Evolutionary conservation across 2,888 invertebrate species (phyloP).

Genomic region (Cecidostiba fungosa): DNA sequence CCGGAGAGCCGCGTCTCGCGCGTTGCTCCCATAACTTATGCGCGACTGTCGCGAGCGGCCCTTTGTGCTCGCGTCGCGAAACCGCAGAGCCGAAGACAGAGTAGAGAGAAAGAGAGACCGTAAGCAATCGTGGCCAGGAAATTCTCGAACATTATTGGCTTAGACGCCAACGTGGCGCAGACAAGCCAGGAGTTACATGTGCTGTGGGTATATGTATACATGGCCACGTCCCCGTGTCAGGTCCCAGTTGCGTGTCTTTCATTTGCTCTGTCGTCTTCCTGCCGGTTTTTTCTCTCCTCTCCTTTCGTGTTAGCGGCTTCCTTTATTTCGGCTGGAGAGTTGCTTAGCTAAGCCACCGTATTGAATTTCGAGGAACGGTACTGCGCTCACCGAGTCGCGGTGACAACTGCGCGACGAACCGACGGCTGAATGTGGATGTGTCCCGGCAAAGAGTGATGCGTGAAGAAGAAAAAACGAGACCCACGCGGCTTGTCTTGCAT

Average conservation of each 20-base stretch:
- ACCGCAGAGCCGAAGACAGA: conserved; percentile 33
- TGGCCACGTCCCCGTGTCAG: not conserved
- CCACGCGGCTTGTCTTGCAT: not conserved
- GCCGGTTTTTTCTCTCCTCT: not conserved
- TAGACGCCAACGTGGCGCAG: not conserved
- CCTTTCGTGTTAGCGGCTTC: conserved; percentile 9
- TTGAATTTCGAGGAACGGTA: conserved; percentile 60
- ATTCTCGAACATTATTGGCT: conserved; percentile 1
- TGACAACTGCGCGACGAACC: not conserved
- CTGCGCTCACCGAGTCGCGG: not conserved
- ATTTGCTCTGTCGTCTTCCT: conserved; percentile 17
- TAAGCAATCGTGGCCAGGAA: not conserved
- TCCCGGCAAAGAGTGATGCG: not conserved
- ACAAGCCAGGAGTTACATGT: conserved; percentile 7
- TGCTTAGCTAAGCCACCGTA: conserved; percentile 7
- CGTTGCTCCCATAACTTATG: conserved; percentile 68
- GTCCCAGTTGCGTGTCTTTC: conserved; percentile 10
- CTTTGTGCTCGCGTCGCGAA: conserved; percentile 66
- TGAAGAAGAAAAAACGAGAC: not conserved
- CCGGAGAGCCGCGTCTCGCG: conserved; percentile 19
- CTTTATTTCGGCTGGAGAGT: not conserved
- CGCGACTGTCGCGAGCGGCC: conserved; percentile 69
- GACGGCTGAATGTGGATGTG: not conserved
- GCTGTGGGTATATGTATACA: not conserved
- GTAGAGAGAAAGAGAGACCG: conserved; percentile 31